Base-by-base conservation (phyloP, 2,888 invertebrate species). In the Electrophaes corylata region DNA sequence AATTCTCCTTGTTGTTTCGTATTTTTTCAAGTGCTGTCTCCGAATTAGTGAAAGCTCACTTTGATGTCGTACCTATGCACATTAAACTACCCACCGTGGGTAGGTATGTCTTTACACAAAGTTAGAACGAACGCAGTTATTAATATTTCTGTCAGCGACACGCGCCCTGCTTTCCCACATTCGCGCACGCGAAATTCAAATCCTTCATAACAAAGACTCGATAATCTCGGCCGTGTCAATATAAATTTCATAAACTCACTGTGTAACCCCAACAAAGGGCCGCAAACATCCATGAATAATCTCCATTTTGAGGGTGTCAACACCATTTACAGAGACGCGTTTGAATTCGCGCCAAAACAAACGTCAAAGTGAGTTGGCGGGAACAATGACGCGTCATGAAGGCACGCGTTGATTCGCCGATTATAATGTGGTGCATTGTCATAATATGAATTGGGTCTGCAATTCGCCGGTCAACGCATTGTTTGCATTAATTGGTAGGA, bases 281-380 rank as follows among this genome's bases (percentile, higher is more conserved):
- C 79, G 82, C 86, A 86, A 87, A 87, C 86, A 84, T 86, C 87
- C 87, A 88, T 88, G 88, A 88, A 88, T 88, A 88, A 88, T 88
- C 87, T 86, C 84, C 83, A 86, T 87, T 85, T 84, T 86, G 87
- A 83, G 86, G 87, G 87, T 86, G 88, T 88, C 88, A 88, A 85
- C 87, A 84, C 81, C 88, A 87, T 81, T 79, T 79, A 75, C 74
- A 74, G 71, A 73, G 62, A 64, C 62, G 78, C 78, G 79, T 78
- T 79, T 73, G 76, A 76, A 72, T 80, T 82, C 80, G 79, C 84
- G 84, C 84, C 83, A 85, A 86, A 85, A 85, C 84, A 85, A 84
- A 85, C 81, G 85, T 85, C 87, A 84, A 73, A 73, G 76, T 75
- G 81, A 75, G 74, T 69, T 64, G 72, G 72, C 72, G 73, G 72